Percentiles rank a stretch among this genome's conserved stretches.
Evolutionary conservation across 2,797 vertebrate genomes (phyloP).

Genomic region (Cheracebus regulus): DNA sequence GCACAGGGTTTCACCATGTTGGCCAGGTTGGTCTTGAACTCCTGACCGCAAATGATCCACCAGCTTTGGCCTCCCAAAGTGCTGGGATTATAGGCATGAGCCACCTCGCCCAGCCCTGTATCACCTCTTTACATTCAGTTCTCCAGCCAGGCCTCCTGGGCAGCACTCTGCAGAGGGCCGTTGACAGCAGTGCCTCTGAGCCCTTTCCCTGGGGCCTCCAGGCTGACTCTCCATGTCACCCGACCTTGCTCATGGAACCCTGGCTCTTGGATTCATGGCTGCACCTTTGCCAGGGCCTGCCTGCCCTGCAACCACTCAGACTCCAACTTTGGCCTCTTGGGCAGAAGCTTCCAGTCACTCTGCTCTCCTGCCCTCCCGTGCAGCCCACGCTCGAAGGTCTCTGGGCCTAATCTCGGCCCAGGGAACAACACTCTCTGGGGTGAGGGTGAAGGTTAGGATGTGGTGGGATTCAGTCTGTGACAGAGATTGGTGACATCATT

Average conservation of each 20-base stretch:
- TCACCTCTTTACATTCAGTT: accelerated
- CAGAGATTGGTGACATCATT: not conserved
- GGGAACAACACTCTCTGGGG: not conserved
- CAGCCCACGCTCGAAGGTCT: not conserved
- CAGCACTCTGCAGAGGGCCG: accelerated
- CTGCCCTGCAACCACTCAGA: not conserved
- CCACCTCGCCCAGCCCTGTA: not conserved
- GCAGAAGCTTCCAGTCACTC: not conserved
- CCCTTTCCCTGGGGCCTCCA: not conserved
- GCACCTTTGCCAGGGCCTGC: not conserved
- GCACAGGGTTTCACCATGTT: not conserved
- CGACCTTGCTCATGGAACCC: no score
- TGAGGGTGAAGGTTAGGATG: not conserved
- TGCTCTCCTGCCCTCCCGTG: not conserved
- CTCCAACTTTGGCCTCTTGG: not conserved
- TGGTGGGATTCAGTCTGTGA: not conserved
- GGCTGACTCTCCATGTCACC: accelerated
- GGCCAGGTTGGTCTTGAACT: not conserved
- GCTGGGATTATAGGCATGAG: not conserved
- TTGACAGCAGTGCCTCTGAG: accelerated
- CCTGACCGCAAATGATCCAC: not conserved
- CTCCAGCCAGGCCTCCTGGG: not conserved
- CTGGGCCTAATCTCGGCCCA: no score
- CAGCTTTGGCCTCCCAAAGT: not conserved
- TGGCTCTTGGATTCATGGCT: not conserved